A percentile compares a stretch with the other conserved stretches of the same genome.
Conservation (phyloP, 2,113 vertebrate species). For the Ciconia maguari region DNA sequence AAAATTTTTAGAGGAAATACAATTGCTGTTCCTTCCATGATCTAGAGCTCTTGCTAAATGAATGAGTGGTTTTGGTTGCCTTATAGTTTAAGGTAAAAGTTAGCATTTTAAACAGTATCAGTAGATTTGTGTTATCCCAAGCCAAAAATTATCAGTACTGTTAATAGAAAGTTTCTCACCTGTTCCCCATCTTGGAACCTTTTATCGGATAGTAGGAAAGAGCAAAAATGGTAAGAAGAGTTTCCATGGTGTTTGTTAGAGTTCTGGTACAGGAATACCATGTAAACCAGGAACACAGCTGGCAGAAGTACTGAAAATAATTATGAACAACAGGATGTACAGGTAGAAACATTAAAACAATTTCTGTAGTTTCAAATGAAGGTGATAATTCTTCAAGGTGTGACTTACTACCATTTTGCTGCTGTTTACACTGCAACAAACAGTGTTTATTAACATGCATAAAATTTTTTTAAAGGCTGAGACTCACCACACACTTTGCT, state of each 20-base stretch:
- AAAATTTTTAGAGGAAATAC: background rate
- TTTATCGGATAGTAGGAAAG: slow-evolving; percentile 88
- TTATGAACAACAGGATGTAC: background rate
- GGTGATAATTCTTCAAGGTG: background rate
- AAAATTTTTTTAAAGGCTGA: background rate
- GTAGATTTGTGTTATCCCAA: background rate
- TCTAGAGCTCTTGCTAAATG: background rate
- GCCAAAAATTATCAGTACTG: background rate
- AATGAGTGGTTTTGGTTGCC: background rate
- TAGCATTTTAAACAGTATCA: background rate
- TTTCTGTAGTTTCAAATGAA: background rate
- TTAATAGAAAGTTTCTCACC: slow-evolving; percentile 72
- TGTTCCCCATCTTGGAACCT: slow-evolving; percentile 79
- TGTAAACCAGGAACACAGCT: slow-evolving; percentile 95
- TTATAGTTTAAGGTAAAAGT: background rate
- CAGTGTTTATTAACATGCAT: background rate
- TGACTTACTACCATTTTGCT: background rate
- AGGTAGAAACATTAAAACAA: background rate
- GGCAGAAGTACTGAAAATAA: slow-evolving; percentile 86
- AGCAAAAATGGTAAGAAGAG: slow-evolving; percentile 84
- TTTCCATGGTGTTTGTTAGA: slow-evolving; percentile 92
- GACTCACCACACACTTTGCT: slow-evolving; percentile 87
- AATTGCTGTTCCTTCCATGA: background rate
- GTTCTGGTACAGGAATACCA: slow-evolving; percentile 97
- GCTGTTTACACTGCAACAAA: background rate